Percentiles rank a stretch among this genome's conserved stretches.
phyloP scores from a whole-genome alignment of 2,888 invertebrate genomes.

The Alsophila aescularia region DNA sequence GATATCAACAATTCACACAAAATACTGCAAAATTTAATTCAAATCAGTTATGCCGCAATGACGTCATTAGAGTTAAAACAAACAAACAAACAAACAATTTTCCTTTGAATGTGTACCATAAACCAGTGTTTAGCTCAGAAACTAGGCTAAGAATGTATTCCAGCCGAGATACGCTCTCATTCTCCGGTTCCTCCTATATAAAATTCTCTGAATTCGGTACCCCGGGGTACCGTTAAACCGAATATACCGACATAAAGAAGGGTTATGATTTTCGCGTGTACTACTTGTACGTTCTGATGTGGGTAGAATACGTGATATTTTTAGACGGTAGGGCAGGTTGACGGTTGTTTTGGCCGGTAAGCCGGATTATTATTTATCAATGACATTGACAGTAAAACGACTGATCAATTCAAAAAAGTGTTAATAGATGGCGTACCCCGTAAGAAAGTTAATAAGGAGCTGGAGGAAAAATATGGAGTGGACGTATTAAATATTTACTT shows the following conservation, averaged over 20 bases:
- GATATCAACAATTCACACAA: too few species aligned
- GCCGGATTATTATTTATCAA: not conserved
- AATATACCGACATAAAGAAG: conserved; percentile 27
- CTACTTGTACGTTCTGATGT: conserved; percentile 7
- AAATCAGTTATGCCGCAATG: too few species aligned
- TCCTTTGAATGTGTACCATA: too few species aligned
- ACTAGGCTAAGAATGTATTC: conserved; percentile 1
- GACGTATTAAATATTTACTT: too few species aligned
- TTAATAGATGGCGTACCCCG: not conserved
- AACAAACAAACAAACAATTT: too few species aligned
- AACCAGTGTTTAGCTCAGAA: not conserved
- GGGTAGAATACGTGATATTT: conserved; percentile 12
- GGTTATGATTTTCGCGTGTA: conserved; percentile 35
- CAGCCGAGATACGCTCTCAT: conserved; percentile 1
- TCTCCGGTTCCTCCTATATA: conserved; percentile 1
- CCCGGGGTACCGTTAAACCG: conserved; percentile 24
- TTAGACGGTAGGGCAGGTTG: not conserved
- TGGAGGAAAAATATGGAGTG: too few species aligned
- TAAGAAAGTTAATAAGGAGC: too few species aligned
- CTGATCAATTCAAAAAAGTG: too few species aligned
- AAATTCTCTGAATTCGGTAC: conserved; percentile 6
- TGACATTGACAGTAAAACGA: too few species aligned
- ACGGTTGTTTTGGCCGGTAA: conserved; percentile 5
- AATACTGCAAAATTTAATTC: too few species aligned
- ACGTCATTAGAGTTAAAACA: too few species aligned